Conservation (phyloP, 35 echinoderm and acorn worm species). For the Eucidaris tribuloides region DNA sequence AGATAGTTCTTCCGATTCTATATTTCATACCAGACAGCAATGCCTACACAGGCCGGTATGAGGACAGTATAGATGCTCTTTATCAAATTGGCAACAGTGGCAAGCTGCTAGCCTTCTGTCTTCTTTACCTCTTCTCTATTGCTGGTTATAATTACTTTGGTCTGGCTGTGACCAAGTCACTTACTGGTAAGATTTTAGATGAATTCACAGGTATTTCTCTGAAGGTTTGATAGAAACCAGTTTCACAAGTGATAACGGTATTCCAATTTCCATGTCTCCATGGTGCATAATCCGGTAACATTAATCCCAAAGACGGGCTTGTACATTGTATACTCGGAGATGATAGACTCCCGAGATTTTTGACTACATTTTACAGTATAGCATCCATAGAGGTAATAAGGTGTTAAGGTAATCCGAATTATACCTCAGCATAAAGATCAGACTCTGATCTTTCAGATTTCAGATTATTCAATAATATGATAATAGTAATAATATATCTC, state of each 20-base stretch:
- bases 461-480: no score
- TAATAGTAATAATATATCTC: no score
- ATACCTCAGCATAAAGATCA: no score
- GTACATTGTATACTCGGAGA: no score
- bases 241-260: not conserved
- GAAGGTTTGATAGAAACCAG: not conserved
- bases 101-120: constrained; percentile 66
- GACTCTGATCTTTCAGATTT: no score
- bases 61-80: constrained; percentile 86
- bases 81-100: constrained; percentile 76
- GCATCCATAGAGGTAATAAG: no score
- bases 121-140: constrained; percentile 80
- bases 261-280: no score
- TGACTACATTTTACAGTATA: no score
- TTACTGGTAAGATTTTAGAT: constrained; percentile 50
- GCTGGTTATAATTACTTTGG: constrained; percentile 92
- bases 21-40: constrained; percentile 73
- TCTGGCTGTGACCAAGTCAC: constrained; percentile 80
- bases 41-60: constrained; percentile 58
- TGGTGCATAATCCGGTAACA: no score
- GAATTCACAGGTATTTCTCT: not conserved
- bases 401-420: no score
- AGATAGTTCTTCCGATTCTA: constrained; percentile 77
- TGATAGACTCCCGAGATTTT: no score
- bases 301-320: no score